Base-by-base conservation (phyloP, 2,113 vertebrate species). In the Aplodontia rufa region DNA sequence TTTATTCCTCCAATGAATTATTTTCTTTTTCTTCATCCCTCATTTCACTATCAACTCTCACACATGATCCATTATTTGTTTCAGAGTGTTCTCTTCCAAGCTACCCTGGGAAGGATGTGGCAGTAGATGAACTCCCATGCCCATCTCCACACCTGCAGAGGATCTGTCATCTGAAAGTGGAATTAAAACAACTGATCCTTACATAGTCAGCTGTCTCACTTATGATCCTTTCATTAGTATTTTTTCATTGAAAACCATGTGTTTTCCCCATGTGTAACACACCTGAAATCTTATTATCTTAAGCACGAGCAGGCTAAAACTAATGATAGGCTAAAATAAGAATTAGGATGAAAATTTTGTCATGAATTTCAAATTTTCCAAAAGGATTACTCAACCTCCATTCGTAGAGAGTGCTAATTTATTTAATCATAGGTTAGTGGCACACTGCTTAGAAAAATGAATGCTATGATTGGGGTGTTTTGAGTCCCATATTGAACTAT, bases 401-500 rank as follows among this genome's bases (percentile, higher is more conserved):
- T 76, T 32, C 92, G 30, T n/a, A 45, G 66, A 93, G 42, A 42
- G 51, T 88, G 32, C 45, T 94, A 88, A 96, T 97, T 96, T 96
- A 69, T 93, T 94, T 96, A 97, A 97, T 97, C 60, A 93, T 81
- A 80, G 84, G 66, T 84, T 95, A 68, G 14, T 78, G 91, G 40
- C 87, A 92, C 66, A 72, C 35, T 68, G 76, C 94, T 94, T 96
- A 87, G 96, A 86, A 95, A 96, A 75, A 53, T 49, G 37, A 96
- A 64, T 85, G 40, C 42, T 86, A 53, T 78, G n/a, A 87, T 60
- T n/a, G 84, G 51, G 45, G 8, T 28, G 90, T 90, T 94, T 88
- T 66, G 47, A 93, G 24, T 55, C 72, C 81, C n/a, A 68, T 76
- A 75, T 47, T 78, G 83, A 95, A 90, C 71, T 66, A 35, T 68